Base-by-base conservation (phyloP, 2,113 vertebrate genomes). In the Pseudorhombus dupliciocellatus region DNA sequence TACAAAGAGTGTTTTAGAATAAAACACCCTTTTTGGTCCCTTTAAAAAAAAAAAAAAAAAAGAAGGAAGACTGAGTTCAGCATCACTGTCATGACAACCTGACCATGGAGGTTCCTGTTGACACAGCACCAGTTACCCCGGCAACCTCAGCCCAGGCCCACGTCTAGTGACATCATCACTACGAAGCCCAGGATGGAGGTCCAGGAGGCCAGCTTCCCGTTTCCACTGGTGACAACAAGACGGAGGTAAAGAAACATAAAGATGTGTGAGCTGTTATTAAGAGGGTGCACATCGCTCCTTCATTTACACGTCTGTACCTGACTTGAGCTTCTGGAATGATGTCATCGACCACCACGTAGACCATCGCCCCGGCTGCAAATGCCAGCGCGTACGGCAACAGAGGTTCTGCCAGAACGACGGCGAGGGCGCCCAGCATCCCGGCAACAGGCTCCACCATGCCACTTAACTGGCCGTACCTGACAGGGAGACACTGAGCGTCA, bases 131-230 rank as follows among this genome's bases (percentile, higher is more conserved):
- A 0, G 44, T 54, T 22, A 11, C n/a, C 60, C 4, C 0, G 22
- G 48, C 18, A n/a, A 22, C 62, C 3, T 94, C 94, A 98, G 40
- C 97, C 95, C 20, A 99, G 94, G 20, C 97, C 98, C 0, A 99
- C 97, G 0, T 99, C 98, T 70, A 99, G 87, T 20, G 96, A 98
- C 98, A 99, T 99, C 98, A 99, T 99, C 88, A 99, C 95, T 58
- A 99, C 92, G 1, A 99, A 99, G 4, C 98, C 98, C 58, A 98
- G 52, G 52, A 99, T 94, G 20, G 95, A 95, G 12, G 95, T 96
- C 96, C 96, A 99, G 59, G 98, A 99, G 0, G 97, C 96, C 90
- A 99, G 78, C 66, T 95, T 98, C 51, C 98, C 97, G 0, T 99
- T 97, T 4, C 97, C 98, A 21, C 98, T 99, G 86, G 31, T 8